Percentiles rank a stretch among this genome's conserved stretches.
Conservation (phyloP, 2,888 invertebrate species). For the Hirtodrosophila confusa region DNA sequence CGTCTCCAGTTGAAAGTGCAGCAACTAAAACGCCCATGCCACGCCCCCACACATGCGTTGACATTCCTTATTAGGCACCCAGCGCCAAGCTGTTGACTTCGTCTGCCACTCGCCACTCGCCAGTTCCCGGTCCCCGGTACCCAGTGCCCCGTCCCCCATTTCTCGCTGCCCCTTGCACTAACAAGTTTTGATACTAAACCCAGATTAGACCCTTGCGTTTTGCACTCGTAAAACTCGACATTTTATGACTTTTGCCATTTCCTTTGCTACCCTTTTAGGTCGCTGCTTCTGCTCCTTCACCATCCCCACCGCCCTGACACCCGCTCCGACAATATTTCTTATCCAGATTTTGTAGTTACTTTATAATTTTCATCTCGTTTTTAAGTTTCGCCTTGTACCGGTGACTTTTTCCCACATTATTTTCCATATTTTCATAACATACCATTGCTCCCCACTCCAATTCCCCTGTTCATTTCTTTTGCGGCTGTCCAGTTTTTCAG, state of each 20-base stretch:
- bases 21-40: conserved; percentile 34
- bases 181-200: conserved; percentile 79
- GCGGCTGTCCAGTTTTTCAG: conserved; percentile 37
- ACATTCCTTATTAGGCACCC: conserved; percentile 73
- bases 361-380: conserved; percentile 78
- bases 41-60: conserved; percentile 62
- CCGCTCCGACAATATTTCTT: conserved; percentile 46
- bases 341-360: conserved; percentile 78
- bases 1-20: conserved; percentile 57
- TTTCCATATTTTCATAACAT: conserved; percentile 63
- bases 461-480: conserved; percentile 23
- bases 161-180: conserved; percentile 36
- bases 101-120: background rate
- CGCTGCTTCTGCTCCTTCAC: background rate
- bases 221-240: conserved; percentile 81
- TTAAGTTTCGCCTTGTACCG: conserved; percentile 53
- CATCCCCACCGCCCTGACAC: background rate
- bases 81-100: conserved; percentile 12
- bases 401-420: conserved; percentile 50
- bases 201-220: conserved; percentile 81
- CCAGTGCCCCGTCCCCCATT: too few relatives aligned
- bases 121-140: background rate
- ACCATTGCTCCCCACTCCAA: background rate
- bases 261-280: conserved; percentile 44
- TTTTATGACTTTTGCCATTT: conserved; percentile 81